Conservation (phyloP, 1,140 invertebrate genomes). For the Brachionus rubens region DNA sequence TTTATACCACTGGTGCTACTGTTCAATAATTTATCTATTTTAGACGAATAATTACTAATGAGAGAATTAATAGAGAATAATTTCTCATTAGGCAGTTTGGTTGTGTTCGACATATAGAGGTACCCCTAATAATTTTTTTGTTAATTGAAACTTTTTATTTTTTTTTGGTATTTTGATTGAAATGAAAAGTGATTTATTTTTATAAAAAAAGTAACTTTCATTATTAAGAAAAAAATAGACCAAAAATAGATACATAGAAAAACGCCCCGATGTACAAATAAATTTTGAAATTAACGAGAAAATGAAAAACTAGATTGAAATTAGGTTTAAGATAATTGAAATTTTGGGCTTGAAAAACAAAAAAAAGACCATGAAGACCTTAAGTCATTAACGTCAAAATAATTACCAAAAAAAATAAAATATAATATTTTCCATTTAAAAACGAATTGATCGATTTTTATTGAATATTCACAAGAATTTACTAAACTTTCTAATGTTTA, state of each 20-base stretch:
- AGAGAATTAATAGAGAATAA: constrained; percentile 14
- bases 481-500: background rate
- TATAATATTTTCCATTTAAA: too few species aligned
- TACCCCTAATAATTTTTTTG: background rate
- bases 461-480: constrained; percentile 31
- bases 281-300: constrained; percentile 26
- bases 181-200: background rate
- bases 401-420: too few species aligned
- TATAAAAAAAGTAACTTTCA: constrained; percentile 2
- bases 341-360: background rate
- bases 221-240: background rate
- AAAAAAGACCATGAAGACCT: too few species aligned
- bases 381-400: too few species aligned
- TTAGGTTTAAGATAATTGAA: constrained; percentile 1
- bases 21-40: constrained; percentile 21
- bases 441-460: constrained; percentile 13
- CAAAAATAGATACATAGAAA: background rate
- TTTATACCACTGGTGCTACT: constrained; percentile 33
- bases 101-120: background rate
- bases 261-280: constrained; percentile 33
- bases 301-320: constrained; percentile 21
- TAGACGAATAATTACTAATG: constrained; percentile 32
- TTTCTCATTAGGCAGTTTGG: constrained; percentile 18
- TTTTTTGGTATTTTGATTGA: background rate
- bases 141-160: background rate